phyloP scores from a whole-genome alignment of 30 jellyfish, hydroid and myxozoan genomes.

The Aurelia sp. region DNA sequence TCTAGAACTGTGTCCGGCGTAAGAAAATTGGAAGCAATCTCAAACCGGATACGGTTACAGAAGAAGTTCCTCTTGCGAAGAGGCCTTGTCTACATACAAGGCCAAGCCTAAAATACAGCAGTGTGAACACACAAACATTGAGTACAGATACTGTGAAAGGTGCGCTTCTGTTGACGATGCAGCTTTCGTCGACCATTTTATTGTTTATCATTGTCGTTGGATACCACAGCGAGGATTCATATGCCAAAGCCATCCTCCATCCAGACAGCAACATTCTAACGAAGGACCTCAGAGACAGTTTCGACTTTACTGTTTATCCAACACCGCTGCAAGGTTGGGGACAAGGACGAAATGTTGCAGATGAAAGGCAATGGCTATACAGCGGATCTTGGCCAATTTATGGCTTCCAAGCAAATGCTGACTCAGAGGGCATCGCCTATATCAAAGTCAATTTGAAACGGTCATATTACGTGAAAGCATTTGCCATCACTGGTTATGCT shows the following conservation, averaged over 20 bases:
- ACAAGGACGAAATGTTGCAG: constrained; percentile 25
- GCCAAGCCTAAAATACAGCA: too few relatives aligned
- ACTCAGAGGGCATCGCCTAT: neutral
- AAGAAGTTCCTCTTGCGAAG: too few relatives aligned
- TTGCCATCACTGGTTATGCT: constrained; percentile 41
- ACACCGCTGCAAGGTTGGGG: constrained; percentile 12
- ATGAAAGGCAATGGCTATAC: constrained; percentile 2
- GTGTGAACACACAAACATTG: too few relatives aligned
- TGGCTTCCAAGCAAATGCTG: constrained; percentile 10
- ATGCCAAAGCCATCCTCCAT: neutral
- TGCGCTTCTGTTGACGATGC: too few relatives aligned
- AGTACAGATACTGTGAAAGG: too few relatives aligned
- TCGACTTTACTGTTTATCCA: neutral
- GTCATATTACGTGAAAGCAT: constrained; percentile 16
- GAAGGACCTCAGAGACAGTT: neutral
- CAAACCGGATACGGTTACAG: too few relatives aligned
- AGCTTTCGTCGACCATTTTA: too few relatives aligned
- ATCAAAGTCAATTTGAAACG: constrained; percentile 2
- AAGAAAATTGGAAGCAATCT: too few relatives aligned
- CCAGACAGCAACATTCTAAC: constrained; percentile 7
- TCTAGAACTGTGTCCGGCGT: too few relatives aligned
- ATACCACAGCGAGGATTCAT: too few relatives aligned
- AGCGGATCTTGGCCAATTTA: neutral
- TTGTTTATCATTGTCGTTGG: too few relatives aligned
- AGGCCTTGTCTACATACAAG: too few relatives aligned